phyloP scores from a whole-genome alignment of 2,888 invertebrate genomes.

The Chrysopilus asiliformis region DNA sequence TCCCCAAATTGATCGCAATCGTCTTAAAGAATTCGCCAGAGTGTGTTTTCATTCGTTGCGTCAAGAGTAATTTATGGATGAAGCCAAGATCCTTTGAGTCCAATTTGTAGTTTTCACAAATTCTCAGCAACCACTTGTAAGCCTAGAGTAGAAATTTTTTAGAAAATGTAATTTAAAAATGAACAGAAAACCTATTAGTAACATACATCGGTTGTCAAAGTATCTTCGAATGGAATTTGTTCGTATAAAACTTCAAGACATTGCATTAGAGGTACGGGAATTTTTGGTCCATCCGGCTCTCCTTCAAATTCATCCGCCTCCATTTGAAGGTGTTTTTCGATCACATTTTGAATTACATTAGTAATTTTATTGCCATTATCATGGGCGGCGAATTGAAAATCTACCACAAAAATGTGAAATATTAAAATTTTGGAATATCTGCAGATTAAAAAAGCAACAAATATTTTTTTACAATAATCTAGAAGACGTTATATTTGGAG shows the following conservation, averaged over 20 bases:
- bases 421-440: too few species aligned
- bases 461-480: too few species aligned
- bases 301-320: conserved; percentile 15
- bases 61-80: conserved; percentile 29
- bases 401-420: too few species aligned
- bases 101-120: conserved; percentile 26
- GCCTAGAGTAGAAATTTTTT: not conserved
- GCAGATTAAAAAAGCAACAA: too few species aligned
- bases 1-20: conserved; percentile 26
- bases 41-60: conserved; percentile 30
- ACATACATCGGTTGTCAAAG: too few species aligned
- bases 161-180: too few species aligned
- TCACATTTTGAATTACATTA: conserved; percentile 26
- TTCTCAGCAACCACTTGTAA: conserved; percentile 29
- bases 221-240: conserved; percentile 25
- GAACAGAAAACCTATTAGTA: too few species aligned
- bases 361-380: too few species aligned
- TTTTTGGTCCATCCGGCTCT: conserved; percentile 19
- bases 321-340: conserved; percentile 28
- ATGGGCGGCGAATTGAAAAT: too few species aligned
- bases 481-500: too few species aligned
- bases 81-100: conserved; percentile 23
- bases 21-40: conserved; percentile 30
- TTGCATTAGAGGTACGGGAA: conserved; percentile 24
- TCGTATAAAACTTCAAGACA: conserved; percentile 30